A percentile compares a stretch with the other conserved stretches of the same genome.
Evolutionary conservation across 2,888 invertebrate species (phyloP).

Genomic region (Byasa hedistus): DNA sequence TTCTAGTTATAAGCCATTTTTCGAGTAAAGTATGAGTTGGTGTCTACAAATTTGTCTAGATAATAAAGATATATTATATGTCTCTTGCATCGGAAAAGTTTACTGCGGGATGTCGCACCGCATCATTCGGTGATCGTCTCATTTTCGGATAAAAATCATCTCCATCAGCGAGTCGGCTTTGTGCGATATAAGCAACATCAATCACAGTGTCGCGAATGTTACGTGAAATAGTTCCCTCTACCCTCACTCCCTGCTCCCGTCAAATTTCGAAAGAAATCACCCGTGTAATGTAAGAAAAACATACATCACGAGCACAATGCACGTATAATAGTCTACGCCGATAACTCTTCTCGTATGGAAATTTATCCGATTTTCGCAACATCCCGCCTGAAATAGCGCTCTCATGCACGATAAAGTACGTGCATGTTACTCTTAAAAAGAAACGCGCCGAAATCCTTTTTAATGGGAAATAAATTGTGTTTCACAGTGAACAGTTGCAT

Average conservation of each 20-base stretch:
- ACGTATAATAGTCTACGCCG: constrained; percentile 59
- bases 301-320: constrained; percentile 73
- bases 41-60: too few species aligned
- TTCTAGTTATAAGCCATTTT: too few species aligned
- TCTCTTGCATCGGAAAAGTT: not conserved
- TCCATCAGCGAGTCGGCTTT: constrained; percentile 35
- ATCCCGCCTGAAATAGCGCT: constrained; percentile 67
- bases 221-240: constrained; percentile 53
- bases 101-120: not conserved
- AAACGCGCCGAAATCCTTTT: not conserved
- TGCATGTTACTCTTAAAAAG: constrained; percentile 24
- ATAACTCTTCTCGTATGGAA: constrained; percentile 63
- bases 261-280: constrained; percentile 59
- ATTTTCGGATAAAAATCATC: constrained; percentile 30
- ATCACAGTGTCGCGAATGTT: constrained; percentile 61
- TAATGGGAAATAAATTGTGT: constrained; percentile 8
- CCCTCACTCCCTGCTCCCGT: constrained; percentile 43
- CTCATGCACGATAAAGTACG: constrained; percentile 47
- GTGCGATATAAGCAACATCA: constrained; percentile 54
- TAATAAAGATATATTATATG: too few species aligned
- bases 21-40: too few species aligned
- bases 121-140: constrained; percentile 19
- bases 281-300: constrained; percentile 64
- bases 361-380: constrained; percentile 61
- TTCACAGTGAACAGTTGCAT: not conserved